Evolutionary conservation across 2,113 vertebrate genomes (phyloP).

Genomic region (Actinemys pallida): DNA sequence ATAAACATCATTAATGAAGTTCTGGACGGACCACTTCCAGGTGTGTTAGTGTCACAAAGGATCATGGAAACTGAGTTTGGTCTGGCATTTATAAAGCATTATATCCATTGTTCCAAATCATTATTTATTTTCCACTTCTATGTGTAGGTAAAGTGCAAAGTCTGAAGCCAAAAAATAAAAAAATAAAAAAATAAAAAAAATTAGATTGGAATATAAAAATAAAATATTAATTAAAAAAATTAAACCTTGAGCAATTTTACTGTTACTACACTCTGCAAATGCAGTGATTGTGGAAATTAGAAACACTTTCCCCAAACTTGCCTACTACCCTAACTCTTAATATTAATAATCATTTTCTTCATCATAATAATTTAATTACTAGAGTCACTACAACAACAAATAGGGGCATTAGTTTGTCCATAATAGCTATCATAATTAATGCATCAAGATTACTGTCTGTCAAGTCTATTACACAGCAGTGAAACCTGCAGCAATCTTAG

Average conservation of each 20-base stretch:
- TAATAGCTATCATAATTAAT: neutral
- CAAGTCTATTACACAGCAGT: neutral
- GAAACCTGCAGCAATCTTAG: neutral
- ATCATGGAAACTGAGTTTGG: conserved; percentile 7
- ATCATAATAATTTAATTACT: conserved; percentile 17
- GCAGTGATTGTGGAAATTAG: conserved; percentile 1
- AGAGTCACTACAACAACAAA: neutral
- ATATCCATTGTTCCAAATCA: conserved; percentile 8
- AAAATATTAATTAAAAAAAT: conserved; percentile 41
- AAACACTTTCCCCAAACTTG: conserved; percentile 13
- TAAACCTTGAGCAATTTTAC: conserved; percentile 38
- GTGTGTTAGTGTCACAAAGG: conserved; percentile 23
- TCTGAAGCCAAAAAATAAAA: neutral
- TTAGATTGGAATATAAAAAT: conserved; percentile 47
- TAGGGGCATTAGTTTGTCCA: neutral
- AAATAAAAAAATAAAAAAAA: neutral
- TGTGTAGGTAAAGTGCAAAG: conserved; percentile 25
- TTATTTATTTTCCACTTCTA: neutral
- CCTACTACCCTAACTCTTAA: neutral
- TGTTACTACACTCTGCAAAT: conserved; percentile 42
- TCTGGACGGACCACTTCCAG: conserved; percentile 52
- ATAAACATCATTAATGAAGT: conserved; percentile 52
- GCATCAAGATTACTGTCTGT: neutral
- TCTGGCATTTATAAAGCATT: conserved; percentile 15
- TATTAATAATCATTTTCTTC: conserved; percentile 43